Evolutionary conservation across 53 echinoderm and acorn worm genomes (phyloP).

Genomic region (Astropecten irregularis): DNA sequence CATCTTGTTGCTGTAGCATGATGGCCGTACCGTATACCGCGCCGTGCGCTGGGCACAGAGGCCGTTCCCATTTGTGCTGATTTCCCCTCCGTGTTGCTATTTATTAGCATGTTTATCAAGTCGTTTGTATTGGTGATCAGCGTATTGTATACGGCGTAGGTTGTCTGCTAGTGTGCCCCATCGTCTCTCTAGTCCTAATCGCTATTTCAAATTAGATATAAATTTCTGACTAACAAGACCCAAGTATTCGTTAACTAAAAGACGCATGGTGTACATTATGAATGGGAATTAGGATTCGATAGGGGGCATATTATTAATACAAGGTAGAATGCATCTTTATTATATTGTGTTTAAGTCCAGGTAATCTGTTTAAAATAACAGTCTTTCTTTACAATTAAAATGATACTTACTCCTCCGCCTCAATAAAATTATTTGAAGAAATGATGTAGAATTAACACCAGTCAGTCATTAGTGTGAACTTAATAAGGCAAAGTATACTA

Average conservation of each 20-base stretch:
- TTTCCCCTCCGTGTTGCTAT: slow-evolving; percentile 54
- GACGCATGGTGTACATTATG: background rate
- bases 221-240: slow-evolving; percentile 33
- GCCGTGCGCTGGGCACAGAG: background rate
- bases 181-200: background rate
- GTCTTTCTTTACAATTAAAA: background rate
- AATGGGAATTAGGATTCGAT: background rate
- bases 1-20: background rate
- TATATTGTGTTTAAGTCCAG: background rate
- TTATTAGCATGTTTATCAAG: slow-evolving; percentile 54
- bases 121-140: slow-evolving; percentile 52
- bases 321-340: background rate
- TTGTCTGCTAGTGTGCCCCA: no score
- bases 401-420: no score
- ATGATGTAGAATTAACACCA: no score
- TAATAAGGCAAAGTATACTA: no score
- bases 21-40: no score
- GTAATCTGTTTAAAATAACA: background rate
- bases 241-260: slow-evolving; percentile 45
- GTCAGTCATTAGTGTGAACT: no score
- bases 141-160: slow-evolving; percentile 20
- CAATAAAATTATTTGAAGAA: no score
- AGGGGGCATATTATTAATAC: background rate
- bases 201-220: slow-evolving; percentile 38
- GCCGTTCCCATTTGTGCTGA: slow-evolving; percentile 33